These are phyloP conservation scores for Megaceryle alcyon DNA, from an alignment of 2,797 vertebrate genomes.

Conservation along the genomic window DNA sequence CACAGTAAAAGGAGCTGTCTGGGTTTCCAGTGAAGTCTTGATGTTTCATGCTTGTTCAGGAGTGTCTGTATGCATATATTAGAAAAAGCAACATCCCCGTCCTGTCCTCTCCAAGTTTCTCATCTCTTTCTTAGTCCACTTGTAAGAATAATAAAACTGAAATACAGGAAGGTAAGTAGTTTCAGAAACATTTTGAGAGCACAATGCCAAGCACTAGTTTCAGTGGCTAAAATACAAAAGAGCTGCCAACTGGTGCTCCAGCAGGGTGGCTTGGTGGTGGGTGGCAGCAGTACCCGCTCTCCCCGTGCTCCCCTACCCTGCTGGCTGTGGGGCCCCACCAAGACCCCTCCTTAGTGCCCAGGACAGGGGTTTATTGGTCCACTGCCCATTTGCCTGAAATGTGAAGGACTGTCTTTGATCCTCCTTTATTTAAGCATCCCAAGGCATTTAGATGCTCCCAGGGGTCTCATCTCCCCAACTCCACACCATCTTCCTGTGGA, in stretches of 20 bases:
- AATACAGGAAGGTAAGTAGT: background rate
- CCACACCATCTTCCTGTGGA: fast-evolving
- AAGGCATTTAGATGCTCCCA: background rate
- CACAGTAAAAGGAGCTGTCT: background rate
- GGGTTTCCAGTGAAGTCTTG: background rate
- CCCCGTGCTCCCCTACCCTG: background rate
- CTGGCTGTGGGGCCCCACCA: fast-evolving
- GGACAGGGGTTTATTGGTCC: fast-evolving
- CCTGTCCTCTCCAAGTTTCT: background rate
- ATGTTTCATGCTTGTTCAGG: background rate
- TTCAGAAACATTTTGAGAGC: background rate
- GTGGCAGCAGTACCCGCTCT: background rate
- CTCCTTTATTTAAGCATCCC: background rate
- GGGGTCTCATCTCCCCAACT: fast-evolving
- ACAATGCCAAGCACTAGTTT: background rate
- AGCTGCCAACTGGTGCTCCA: background rate
- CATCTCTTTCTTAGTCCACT: background rate
- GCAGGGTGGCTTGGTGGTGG: fast-evolving
- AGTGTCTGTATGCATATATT: background rate
- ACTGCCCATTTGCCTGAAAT: background rate
- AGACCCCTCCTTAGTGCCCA: background rate
- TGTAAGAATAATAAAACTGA: background rate
- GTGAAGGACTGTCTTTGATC: background rate
- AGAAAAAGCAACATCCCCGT: background rate
- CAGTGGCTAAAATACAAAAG: background rate